Conservation (phyloP, 1,140 invertebrate species). For the Drosophila guanche region DNA sequence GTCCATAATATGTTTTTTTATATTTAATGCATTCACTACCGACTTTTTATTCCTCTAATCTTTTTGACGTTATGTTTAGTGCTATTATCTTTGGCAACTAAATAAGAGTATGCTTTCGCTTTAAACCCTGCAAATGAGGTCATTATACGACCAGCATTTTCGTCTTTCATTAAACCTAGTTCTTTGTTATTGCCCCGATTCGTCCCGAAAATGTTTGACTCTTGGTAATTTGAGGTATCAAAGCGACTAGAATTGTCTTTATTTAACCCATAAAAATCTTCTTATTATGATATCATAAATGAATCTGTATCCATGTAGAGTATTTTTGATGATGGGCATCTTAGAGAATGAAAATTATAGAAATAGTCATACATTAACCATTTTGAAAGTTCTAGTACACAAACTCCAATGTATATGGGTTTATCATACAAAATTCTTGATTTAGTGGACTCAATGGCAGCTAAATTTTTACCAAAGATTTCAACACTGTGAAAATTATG, state of each 20-base stretch:
- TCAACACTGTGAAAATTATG: constrained; percentile 18
- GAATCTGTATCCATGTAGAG: constrained; percentile 1
- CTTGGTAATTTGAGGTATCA: background rate
- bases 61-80: background rate
- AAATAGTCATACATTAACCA: constrained; percentile 1
- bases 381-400: background rate
- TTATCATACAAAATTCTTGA: no score
- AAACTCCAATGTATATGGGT: background rate
- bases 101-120: background rate
- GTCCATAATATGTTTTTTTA: constrained; percentile 2
- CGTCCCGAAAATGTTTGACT: no score
- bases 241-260: background rate
- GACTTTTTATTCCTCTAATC: no score
- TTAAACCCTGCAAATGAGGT: background rate
- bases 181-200: background rate
- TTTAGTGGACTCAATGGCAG: constrained; percentile 3
- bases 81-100: background rate
- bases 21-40: background rate
- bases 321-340: background rate
- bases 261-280: background rate
- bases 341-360: constrained; percentile 2
- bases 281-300: constrained; percentile 1
- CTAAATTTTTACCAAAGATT: background rate
- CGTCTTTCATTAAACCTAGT: background rate
- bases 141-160: background rate